phyloP scores from a whole-genome alignment of 2,888 invertebrate genomes.

The Dolichomitus sp. region DNA sequence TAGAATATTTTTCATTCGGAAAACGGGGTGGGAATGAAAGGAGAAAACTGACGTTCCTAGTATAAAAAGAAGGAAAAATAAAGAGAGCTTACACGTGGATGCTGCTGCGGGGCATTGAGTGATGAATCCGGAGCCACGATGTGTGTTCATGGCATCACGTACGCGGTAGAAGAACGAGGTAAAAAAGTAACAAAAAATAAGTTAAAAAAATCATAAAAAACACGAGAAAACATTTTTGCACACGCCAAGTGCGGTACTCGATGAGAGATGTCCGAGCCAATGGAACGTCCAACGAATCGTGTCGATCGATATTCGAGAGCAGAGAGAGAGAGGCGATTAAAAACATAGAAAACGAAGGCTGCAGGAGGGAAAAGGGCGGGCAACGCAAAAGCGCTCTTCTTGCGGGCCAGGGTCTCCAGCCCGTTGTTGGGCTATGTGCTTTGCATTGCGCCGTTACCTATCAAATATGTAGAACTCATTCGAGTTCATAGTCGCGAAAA shows the following conservation, averaged over 20 bases:
- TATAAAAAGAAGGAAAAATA: constrained; percentile 36
- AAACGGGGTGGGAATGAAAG: constrained; percentile 20
- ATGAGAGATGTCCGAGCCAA: constrained; percentile 69
- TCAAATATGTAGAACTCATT: constrained; percentile 61
- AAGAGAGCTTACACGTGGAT: constrained; percentile 45
- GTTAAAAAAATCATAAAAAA: constrained; percentile 21
- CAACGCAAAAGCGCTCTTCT: constrained; percentile 45
- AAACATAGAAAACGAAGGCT: not conserved
- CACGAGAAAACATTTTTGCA: constrained; percentile 60
- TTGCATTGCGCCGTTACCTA: constrained; percentile 54
- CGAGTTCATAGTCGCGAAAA: constrained; percentile 62
- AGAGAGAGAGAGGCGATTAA: constrained; percentile 10
- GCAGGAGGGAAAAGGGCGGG: not conserved
- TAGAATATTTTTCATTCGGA: constrained; percentile 62
- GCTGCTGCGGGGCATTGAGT: constrained; percentile 41
- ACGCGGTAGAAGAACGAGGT: constrained; percentile 26
- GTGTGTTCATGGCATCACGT: constrained; percentile 50
- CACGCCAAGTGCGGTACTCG: constrained; percentile 51
- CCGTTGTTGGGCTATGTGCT: constrained; percentile 20
- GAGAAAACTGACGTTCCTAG: constrained; percentile 63
- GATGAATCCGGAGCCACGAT: constrained; percentile 46
- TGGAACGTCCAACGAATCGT: constrained; percentile 67
- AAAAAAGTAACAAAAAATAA: not conserved
- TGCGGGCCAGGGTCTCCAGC: constrained; percentile 19
- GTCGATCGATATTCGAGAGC: constrained; percentile 65